These are phyloP conservation scores for Sinelater perroti DNA, from an alignment of 2,888 invertebrate species.

Conservation along the genomic window DNA sequence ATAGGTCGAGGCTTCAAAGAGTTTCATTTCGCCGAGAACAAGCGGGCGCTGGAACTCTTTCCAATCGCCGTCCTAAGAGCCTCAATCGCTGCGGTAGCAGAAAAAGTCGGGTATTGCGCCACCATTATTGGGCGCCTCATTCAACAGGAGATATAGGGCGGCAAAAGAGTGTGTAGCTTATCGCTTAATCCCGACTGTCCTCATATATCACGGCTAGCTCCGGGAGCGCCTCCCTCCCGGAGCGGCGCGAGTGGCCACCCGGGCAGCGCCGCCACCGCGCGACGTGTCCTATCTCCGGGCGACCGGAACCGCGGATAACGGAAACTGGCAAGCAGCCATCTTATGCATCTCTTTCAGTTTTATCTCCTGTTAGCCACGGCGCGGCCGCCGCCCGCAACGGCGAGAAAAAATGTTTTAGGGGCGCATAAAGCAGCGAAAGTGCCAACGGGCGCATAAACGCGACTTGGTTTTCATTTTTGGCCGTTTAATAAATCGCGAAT, in stretches of 20 bases:
- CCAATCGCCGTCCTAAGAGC: no score
- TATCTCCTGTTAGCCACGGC: conserved; percentile 45
- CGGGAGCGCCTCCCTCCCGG: conserved; percentile 18
- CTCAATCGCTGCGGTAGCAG: no score
- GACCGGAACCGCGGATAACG: conserved; percentile 48
- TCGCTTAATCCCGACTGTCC: conserved; percentile 55
- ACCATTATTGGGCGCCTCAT: conserved; percentile 48
- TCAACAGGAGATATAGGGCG: conserved; percentile 53
- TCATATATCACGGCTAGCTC: conserved; percentile 51
- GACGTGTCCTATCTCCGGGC: conserved; percentile 45
- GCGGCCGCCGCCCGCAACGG: no score
- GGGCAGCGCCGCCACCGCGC: conserved; percentile 34
- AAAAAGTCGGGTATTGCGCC: conserved; percentile 36
- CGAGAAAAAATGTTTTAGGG: conserved; percentile 44
- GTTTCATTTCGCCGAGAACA: no score
- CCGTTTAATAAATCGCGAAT: conserved; percentile 16
- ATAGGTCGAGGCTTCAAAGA: no score
- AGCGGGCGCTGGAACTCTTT: no score
- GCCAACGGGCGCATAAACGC: conserved; percentile 35
- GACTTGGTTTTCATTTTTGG: conserved; percentile 29
- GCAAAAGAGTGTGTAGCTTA: conserved; percentile 54
- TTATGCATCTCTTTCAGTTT: conserved; percentile 48
- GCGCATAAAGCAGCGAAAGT: conserved; percentile 41
- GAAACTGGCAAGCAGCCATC: conserved; percentile 51
- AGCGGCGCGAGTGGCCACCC: conserved; percentile 10